phyloP scores from a whole-genome alignment of 2,113 vertebrate genomes.

The Ellobius talpinus region DNA sequence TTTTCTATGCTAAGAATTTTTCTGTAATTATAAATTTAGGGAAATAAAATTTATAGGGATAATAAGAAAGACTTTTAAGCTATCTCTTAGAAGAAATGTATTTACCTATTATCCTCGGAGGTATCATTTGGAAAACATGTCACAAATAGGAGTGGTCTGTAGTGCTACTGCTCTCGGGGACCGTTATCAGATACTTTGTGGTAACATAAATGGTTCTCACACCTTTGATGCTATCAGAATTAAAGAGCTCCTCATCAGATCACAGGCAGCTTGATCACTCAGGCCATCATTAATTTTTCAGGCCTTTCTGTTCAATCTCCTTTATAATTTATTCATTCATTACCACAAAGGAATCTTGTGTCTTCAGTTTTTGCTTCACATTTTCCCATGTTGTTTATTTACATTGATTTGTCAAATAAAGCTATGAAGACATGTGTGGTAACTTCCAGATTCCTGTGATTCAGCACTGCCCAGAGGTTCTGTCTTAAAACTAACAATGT shows the following conservation, averaged over 20 bases:
- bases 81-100: not conserved
- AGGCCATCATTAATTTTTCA: constrained; percentile 84
- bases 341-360: constrained; percentile 71
- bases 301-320: constrained; percentile 79
- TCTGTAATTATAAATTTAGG: not conserved
- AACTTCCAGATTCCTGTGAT: not conserved
- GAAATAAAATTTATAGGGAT: not conserved
- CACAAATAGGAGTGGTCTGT: not conserved
- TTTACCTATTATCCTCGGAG: not conserved
- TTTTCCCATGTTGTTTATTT: constrained; percentile 68
- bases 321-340: constrained; percentile 83
- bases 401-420: not conserved
- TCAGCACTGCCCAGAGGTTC: not conserved
- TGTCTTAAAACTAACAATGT: not conserved
- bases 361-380: constrained; percentile 42
- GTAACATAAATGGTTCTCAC: constrained; percentile 55
- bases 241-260: constrained; percentile 56
- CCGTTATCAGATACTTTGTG: constrained; percentile 63
- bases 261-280: constrained; percentile 73
- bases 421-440: not conserved
- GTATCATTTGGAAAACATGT: not conserved
- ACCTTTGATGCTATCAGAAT: constrained; percentile 75
- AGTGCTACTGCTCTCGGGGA: constrained; percentile 14
- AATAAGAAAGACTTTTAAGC: not conserved
- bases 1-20: not conserved